Evolutionary conservation across 2,113 vertebrate species (phyloP), one percentile per base, ranked within the genome.

Genomic region (Callithrix jacchus): DNA sequence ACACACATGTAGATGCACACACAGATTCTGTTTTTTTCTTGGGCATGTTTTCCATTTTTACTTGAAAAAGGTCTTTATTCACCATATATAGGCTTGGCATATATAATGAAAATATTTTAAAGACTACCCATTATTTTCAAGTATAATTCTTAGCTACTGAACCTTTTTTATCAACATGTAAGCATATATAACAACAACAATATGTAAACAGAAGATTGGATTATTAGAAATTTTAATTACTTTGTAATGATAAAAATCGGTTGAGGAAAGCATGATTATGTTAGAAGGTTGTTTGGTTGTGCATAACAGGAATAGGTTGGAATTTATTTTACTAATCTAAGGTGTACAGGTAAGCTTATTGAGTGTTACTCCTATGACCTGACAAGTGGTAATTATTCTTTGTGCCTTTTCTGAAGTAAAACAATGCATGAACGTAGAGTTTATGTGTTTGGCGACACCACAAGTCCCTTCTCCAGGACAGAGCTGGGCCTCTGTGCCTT

Each of bases 31-130:
- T 45, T 83, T 86, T 97, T 89, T 30, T 71, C 11, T 17, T 58
- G 30, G 8, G 40, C 30, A 13, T 54, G 20, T 74, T 96, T 96
- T 79, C 12, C 54, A 5, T 86, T 89, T 91, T 96, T n/a, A 64
- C 27, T 30, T 5, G 61, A 64, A 64, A 30, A 30, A 23, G 14
- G 17, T 52, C 49, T 52, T 86, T 61, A 77, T 77, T 92, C 61
- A 18, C 20, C 58, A 21, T 52, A 58, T 13, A n/a, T 83, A 58
- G 56, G n/a, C 54, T 52, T 94, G 54, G 32, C 23, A 56, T 35
- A 37, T 45, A 64, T 17, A 91, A 42, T 52, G 64, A 74, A 83
- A 85, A 14, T 70, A 6, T 88, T 71, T 77, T 58, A 42, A 93
- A 96, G 40, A 5, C 47, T 40, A 80, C 30, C 66, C 14, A 20